Conservation (phyloP, 2,888 invertebrate genomes). For the Eustalomyia histrio region DNA sequence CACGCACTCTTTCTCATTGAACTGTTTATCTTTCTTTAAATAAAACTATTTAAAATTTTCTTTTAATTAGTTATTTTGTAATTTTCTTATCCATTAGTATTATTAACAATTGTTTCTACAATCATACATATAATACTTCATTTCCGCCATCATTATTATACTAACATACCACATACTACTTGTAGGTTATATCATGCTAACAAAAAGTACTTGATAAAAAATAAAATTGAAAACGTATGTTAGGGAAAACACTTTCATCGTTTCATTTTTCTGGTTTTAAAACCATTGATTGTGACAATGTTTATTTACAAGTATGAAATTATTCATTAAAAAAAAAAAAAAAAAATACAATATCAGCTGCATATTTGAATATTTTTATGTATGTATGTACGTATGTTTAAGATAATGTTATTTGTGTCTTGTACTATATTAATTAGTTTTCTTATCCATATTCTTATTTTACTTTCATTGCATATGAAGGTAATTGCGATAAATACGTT, state of each 20-base stretch:
- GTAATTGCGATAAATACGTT: slow-evolving; percentile 43
- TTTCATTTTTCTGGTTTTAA: slow-evolving; percentile 61
- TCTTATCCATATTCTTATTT: slow-evolving; percentile 45
- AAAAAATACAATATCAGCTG: slow-evolving; percentile 63
- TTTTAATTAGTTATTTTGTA: slow-evolving; percentile 47
- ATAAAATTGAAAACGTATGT: slow-evolving; percentile 48
- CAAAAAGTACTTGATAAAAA: slow-evolving; percentile 41
- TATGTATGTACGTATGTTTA: slow-evolving; percentile 27
- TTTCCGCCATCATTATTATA: slow-evolving; percentile 76
- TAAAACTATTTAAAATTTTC: slow-evolving; percentile 55
- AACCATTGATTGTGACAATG: slow-evolving; percentile 57
- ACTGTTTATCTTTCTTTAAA: background rate
- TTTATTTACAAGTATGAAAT: slow-evolving; percentile 30
- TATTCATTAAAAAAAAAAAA: slow-evolving; percentile 17
- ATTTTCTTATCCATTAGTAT: slow-evolving; percentile 46
- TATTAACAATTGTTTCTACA: slow-evolving; percentile 46
- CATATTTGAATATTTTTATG: slow-evolving; percentile 55
- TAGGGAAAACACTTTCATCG: slow-evolving; percentile 65
- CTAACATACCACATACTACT: slow-evolving; percentile 24
- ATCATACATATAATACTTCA: slow-evolving; percentile 59
- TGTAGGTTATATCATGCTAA: slow-evolving; percentile 12
- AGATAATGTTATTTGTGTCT: slow-evolving; percentile 33
- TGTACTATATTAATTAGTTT: slow-evolving; percentile 57
- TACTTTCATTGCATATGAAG: slow-evolving; percentile 55
- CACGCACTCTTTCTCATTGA: too few relatives aligned